Conservation (phyloP, 2,888 invertebrate species). For the Lingula anatina region DNA sequence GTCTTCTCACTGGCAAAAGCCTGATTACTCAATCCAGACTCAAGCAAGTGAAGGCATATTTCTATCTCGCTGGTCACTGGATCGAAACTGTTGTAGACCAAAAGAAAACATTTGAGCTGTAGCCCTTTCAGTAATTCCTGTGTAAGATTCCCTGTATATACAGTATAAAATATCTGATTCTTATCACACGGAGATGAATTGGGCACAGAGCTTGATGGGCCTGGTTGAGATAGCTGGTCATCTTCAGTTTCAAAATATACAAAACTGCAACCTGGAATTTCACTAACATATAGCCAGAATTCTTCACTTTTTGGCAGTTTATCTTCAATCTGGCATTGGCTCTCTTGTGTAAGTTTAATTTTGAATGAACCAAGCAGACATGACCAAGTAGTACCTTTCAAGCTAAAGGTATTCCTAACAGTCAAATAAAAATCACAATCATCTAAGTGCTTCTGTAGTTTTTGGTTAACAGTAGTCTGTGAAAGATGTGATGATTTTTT, state of each 20-base stretch:
- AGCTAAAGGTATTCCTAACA: constrained; percentile 6
- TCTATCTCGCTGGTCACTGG: too few relatives aligned
- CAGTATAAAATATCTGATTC: too few relatives aligned
- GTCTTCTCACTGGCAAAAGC: neutral
- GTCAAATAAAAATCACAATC: constrained; percentile 22
- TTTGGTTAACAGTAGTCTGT: neutral
- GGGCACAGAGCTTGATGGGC: too few relatives aligned
- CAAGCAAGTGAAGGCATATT: too few relatives aligned
- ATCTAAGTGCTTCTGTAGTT: constrained; percentile 11
- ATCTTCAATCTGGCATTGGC: too few relatives aligned
- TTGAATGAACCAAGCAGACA: constrained; percentile 17
- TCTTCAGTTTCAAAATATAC: constrained; percentile 37
- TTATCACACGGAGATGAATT: too few relatives aligned
- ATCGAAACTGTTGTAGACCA: too few relatives aligned
- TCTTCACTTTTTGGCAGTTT: constrained; percentile 19
- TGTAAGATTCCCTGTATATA: too few relatives aligned
- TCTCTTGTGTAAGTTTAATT: constrained; percentile 8
- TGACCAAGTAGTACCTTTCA: constrained; percentile 15
- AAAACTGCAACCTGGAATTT: constrained; percentile 23
- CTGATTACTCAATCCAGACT: too few relatives aligned
- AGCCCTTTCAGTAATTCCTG: neutral
- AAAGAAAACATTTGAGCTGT: neutral
- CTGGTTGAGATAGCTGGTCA: too few relatives aligned
- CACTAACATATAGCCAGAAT: constrained; percentile 42
- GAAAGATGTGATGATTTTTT: too few relatives aligned